These are phyloP conservation scores for Heliconius melpomene DNA, from an alignment of 1,140 invertebrate genomes.

Conservation along the genomic window DNA sequence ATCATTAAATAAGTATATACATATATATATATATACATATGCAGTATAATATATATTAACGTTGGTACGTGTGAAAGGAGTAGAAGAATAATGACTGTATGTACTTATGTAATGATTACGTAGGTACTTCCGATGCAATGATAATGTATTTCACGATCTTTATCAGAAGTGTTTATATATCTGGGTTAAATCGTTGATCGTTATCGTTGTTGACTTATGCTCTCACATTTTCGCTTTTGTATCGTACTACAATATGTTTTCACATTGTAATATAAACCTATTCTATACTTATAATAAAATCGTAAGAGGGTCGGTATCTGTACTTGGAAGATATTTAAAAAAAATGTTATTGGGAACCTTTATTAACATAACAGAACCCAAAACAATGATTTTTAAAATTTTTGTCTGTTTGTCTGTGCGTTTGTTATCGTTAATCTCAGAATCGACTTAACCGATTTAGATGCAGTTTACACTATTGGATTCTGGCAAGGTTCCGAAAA, in stretches of 20 bases:
- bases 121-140: constrained; percentile 5
- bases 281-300: too few species aligned
- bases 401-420: too few species aligned
- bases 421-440: too few species aligned
- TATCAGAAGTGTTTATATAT: neutral
- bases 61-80: neutral
- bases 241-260: neutral
- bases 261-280: neutral
- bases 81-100: neutral
- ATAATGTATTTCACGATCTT: constrained; percentile 12
- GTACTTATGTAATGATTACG: constrained; percentile 1
- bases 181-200: neutral
- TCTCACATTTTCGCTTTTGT: neutral
- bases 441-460: too few species aligned
- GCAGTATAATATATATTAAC: neutral
- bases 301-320: too few species aligned
- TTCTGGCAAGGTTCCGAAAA: too few species aligned
- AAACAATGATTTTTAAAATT: too few species aligned
- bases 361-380: too few species aligned
- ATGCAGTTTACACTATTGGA: too few species aligned
- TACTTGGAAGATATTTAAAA: too few species aligned
- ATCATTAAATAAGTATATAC: neutral
- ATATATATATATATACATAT: neutral
- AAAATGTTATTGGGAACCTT: too few species aligned
- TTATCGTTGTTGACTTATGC: neutral